Conservation (phyloP, 1,140 invertebrate species). For the Drosophila ogumai region DNA sequence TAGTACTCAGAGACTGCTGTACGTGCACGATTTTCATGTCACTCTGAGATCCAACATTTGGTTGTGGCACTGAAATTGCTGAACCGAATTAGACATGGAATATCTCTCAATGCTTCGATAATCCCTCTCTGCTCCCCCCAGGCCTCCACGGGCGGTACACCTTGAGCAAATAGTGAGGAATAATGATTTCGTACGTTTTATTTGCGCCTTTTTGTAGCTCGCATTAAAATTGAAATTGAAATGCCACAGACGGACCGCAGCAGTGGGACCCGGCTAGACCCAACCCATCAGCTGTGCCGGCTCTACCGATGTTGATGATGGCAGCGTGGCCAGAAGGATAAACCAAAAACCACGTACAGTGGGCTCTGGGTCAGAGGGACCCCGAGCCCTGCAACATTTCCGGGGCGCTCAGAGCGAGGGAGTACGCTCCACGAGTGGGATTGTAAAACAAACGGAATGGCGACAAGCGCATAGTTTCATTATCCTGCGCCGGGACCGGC, state of each 20-base stretch:
- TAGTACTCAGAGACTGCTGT: not conserved
- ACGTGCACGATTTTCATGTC: not conserved
- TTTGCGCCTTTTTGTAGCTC: constrained; percentile 70
- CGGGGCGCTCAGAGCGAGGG: not conserved
- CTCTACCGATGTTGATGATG: constrained; percentile 42
- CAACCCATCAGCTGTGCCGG: constrained; percentile 28
- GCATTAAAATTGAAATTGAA: constrained; percentile 81
- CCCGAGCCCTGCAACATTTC: not conserved
- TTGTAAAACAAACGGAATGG: constrained; percentile 73
- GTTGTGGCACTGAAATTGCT: constrained; percentile 2
- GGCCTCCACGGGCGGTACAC: constrained; percentile 4
- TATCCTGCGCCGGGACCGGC: constrained; percentile 55
- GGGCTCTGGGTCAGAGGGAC: not conserved
- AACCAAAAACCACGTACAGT: constrained; percentile 59
- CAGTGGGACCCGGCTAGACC: constrained; percentile 12
- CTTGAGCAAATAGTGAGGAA: constrained; percentile 58
- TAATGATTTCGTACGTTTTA: constrained; percentile 66
- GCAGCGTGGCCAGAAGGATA: constrained; percentile 52
- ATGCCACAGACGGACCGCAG: constrained; percentile 74
- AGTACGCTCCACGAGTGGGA: constrained; percentile 1
- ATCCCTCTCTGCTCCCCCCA: constrained; percentile 3
- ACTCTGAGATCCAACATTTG: not conserved
- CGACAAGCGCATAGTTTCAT: constrained; percentile 76
- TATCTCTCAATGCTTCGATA: constrained; percentile 18
- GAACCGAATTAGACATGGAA: constrained; percentile 26